phyloP scores from a whole-genome alignment of 2,797 vertebrate species.

The Avahi laniger region DNA sequence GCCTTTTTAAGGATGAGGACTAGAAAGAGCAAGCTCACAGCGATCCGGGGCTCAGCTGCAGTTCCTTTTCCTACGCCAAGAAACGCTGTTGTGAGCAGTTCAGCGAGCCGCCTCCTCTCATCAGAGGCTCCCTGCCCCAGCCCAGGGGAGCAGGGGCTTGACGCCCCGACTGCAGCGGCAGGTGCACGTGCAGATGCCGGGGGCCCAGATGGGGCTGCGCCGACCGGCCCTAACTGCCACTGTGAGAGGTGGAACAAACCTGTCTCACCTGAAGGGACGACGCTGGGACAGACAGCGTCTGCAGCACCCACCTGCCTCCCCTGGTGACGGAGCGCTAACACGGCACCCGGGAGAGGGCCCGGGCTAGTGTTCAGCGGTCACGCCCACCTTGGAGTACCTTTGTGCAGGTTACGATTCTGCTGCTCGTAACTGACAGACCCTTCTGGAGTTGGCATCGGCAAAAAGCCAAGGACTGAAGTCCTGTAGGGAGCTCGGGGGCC shows the following conservation, averaged over 20 bases:
- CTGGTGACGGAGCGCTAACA: not conserved
- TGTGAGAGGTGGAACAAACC: not conserved
- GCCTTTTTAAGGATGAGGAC: not conserved
- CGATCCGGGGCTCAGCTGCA: not conserved
- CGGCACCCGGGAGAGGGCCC: not conserved
- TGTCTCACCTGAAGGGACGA: not conserved
- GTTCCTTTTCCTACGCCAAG: not conserved
- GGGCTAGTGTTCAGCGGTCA: not conserved
- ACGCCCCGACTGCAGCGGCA: not conserved
- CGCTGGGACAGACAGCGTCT: not conserved
- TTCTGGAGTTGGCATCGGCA: not conserved
- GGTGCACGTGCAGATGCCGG: not conserved
- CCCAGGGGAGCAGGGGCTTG: not conserved
- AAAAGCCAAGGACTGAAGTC: not conserved
- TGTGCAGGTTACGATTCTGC: not conserved
- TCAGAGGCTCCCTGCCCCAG: not conserved
- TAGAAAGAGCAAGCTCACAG: not conserved
- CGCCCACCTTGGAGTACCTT: not conserved
- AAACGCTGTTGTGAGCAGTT: not conserved
- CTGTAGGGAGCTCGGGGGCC: not conserved
- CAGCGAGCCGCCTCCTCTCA: conserved; percentile 47
- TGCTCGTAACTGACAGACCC: not conserved
- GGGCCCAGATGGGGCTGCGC: not conserved
- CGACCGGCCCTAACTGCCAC: not conserved
- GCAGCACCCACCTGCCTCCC: not conserved